A percentile compares a stretch with the other conserved stretches of the same genome.
Conservation (phyloP, 2,113 vertebrate species). For the Callipepla squamata region DNA sequence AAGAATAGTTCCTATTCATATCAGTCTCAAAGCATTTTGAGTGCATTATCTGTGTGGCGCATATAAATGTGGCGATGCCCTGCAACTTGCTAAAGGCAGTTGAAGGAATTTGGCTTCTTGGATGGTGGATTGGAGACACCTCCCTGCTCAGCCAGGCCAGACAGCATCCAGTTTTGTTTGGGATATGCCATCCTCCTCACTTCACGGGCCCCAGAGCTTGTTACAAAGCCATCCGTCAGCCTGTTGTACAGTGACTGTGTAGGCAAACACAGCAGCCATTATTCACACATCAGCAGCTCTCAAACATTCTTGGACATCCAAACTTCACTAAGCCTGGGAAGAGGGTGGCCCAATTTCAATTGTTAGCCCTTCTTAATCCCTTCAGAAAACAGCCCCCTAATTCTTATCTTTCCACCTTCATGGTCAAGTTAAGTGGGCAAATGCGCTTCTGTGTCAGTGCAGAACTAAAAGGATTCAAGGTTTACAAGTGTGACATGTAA, state of each 20-base stretch:
- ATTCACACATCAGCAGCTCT: background rate
- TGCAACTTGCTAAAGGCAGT: slow-evolving; percentile 21
- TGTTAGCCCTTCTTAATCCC: background rate
- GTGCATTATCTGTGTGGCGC: slow-evolving; percentile 63
- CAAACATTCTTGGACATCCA: background rate
- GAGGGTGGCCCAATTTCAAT: background rate
- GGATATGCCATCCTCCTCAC: fast-evolving
- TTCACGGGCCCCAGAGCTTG: background rate
- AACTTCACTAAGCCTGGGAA: background rate
- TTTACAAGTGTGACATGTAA: fast-evolving
- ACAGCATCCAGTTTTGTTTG: background rate
- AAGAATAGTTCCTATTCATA: slow-evolving; percentile 75
- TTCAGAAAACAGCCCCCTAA: background rate
- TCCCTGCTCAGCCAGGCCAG: background rate
- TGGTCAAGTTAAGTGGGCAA: background rate
- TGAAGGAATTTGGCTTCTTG: slow-evolving; percentile 44
- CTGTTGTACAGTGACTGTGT: background rate
- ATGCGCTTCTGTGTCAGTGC: background rate
- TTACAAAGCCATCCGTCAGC: background rate
- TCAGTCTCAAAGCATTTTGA: slow-evolving; percentile 60
- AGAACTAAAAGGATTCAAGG: background rate
- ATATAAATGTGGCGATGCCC: slow-evolving; percentile 53
- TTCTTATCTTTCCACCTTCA: background rate
- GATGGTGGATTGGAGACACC: background rate
- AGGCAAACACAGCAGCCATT: background rate